These are phyloP conservation scores for Temnothorax ravouxi DNA, from an alignment of 2,888 invertebrate species.

Conservation along the genomic window DNA sequence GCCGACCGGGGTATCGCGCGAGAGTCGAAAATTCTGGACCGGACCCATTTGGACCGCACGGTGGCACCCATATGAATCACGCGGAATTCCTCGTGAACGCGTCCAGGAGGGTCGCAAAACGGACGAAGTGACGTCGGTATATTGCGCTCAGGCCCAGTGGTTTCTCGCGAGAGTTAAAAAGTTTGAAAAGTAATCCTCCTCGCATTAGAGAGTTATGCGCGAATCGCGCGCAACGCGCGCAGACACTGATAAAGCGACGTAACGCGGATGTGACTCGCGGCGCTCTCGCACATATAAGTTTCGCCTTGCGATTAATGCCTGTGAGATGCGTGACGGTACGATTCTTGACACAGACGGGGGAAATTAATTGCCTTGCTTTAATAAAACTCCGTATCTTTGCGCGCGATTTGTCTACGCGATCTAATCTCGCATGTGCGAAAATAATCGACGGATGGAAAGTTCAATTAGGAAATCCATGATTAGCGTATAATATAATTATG, in stretches of 20 bases:
- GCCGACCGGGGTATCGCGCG: slow-evolving; percentile 65
- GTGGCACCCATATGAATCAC: slow-evolving; percentile 76
- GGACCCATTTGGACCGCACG: slow-evolving; percentile 64
- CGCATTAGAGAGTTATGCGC: slow-evolving; percentile 79
- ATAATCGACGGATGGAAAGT: slow-evolving; percentile 5
- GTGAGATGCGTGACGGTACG: slow-evolving; percentile 46
- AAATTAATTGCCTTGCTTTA: slow-evolving; percentile 42
- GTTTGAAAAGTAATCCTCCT: slow-evolving; percentile 79
- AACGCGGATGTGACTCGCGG: slow-evolving; percentile 58
- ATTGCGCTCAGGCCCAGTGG: slow-evolving; percentile 46
- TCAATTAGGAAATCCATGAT: neutral
- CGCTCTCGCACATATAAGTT: slow-evolving; percentile 57
- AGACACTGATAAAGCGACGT: slow-evolving; percentile 79
- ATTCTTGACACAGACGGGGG: slow-evolving; percentile 28
- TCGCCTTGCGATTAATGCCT: slow-evolving; percentile 43
- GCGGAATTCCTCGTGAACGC: slow-evolving; percentile 59
- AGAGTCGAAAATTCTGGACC: slow-evolving; percentile 76
- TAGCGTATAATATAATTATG: neutral
- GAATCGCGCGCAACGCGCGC: slow-evolving; percentile 67
- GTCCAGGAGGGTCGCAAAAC: slow-evolving; percentile 57
- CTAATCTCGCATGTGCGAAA: neutral
- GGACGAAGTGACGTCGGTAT: slow-evolving; percentile 53
- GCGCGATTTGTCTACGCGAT: neutral
- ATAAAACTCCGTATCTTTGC: slow-evolving; percentile 24
- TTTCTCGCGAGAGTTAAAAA: slow-evolving; percentile 75